Conservation (phyloP, 2,113 vertebrate genomes). For the Brienomyrus brachyistius region DNA sequence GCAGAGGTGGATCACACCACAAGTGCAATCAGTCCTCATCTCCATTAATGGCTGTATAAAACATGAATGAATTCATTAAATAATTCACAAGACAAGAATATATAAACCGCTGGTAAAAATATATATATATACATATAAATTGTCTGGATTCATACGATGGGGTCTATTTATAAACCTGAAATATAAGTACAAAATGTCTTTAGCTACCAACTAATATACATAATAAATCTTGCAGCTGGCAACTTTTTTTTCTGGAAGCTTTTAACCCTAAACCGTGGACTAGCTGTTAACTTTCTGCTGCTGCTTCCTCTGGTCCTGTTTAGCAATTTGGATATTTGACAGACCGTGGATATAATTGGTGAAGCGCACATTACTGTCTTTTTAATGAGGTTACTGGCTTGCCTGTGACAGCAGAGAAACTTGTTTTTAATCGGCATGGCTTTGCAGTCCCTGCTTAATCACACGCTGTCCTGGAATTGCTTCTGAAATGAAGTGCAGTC, state of each 20-base stretch:
- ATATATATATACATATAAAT: neutral
- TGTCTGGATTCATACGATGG: neutral
- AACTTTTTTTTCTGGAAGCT: neutral
- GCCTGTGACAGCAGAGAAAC: neutral
- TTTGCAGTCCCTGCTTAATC: slow-evolving; percentile 3
- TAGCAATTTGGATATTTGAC: neutral
- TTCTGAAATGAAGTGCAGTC: neutral
- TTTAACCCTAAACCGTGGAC: neutral
- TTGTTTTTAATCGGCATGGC: neutral
- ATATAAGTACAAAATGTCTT: neutral
- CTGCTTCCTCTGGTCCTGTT: neutral
- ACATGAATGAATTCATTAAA: neutral
- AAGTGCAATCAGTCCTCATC: neutral
- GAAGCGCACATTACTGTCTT: neutral
- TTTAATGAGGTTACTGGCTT: slow-evolving; percentile 2
- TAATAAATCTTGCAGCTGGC: neutral
- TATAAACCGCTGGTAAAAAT: neutral
- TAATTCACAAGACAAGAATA: neutral
- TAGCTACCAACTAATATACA: neutral
- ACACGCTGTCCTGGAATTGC: neutral
- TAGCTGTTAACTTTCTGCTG: neutral
- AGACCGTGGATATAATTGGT: neutral
- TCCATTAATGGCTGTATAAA: neutral
- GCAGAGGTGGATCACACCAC: neutral
- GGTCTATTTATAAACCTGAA: neutral